Evolutionary conservation across 2,113 vertebrate genomes (phyloP), one percentile per base, ranked within the genome.

Genomic region (Ranitomeya imitator): DNA sequence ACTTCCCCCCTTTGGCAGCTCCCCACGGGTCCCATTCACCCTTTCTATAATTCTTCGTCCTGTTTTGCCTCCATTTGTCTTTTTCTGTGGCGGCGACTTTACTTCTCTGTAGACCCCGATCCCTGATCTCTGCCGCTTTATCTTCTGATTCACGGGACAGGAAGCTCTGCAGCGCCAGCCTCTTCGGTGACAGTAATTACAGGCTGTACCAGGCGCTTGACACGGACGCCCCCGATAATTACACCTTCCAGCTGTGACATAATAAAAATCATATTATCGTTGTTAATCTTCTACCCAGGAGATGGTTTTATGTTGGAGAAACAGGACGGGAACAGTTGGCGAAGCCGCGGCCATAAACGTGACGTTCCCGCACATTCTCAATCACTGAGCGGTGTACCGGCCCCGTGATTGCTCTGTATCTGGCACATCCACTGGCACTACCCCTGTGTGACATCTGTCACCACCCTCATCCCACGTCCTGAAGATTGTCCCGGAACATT

Each of bases 241-340:
- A 87, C 14, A 71, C 61, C 15, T 59, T 80, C 77, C 60, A 69
- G 77, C 86, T 80, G 86, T 13, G 86, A 87, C 61, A 80, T 87
- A 80, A 80, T 87, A 87, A 80, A 87, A 80, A 71, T 87, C 57
- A n/a, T 71, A 87, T 80, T 57, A 87, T 61, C 23, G 61, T 63
- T 60, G 88, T 31, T 83, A 82, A 89, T 77, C 57, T 37, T 51
- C 71, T 79, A 26, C 63, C 52, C 84, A 37, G 89, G 78, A 51
- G 65, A 21, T 7, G 37, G 7, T n/a, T 83, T 52, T 14, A 51
- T 83, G 61, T 52, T 83, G 61, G 18, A 67, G 31, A 51, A 81
- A 57, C 55, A 57, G 54, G 59, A 79, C 21, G 23, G 12, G n/a
- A 57, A 45, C 5, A n/a, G 15, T 59, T 26, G 21, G 16, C 9